Conservation (phyloP, 2,797 vertebrate genomes). For the Bucorvus abyssinicus region DNA sequence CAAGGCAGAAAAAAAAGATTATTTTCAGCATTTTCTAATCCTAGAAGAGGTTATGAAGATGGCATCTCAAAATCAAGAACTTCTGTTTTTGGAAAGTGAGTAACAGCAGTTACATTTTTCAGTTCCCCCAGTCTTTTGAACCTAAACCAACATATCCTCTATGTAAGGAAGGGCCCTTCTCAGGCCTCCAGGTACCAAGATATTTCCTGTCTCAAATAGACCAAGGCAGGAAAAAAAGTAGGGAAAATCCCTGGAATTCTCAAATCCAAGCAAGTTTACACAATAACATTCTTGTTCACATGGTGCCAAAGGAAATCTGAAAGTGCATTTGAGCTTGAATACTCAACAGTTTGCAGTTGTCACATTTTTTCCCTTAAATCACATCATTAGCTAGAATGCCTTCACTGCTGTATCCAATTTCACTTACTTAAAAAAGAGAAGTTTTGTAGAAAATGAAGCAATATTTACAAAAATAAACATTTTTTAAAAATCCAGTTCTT, state of each 20-base stretch:
- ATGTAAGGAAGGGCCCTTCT: not conserved
- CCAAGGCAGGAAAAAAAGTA: rapidly evolving
- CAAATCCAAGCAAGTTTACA: not conserved
- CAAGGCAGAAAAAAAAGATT: not conserved
- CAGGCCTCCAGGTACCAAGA: not conserved
- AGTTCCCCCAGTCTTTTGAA: not conserved
- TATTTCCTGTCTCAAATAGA: not conserved
- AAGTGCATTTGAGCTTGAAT: not conserved
- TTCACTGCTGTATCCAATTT: not conserved
- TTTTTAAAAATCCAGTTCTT: not conserved
- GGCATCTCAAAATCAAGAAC: not conserved
- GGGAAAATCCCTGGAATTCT: not conserved
- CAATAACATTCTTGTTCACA: not conserved
- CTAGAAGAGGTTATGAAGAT: not conserved
- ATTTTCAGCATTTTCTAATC: not conserved
- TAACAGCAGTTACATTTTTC: not conserved
- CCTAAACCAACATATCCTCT: not conserved
- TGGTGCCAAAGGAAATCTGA: not conserved
- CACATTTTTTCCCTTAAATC: not conserved
- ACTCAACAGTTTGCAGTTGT: not conserved
- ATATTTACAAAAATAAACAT: not conserved
- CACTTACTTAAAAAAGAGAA: not conserved
- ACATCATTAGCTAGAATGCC: not conserved
- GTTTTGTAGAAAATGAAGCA: not conserved
- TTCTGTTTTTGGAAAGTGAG: not conserved